A percentile compares a stretch with the other conserved stretches of the same genome.
Conservation (phyloP, 2,888 invertebrate genomes). For the Brachynemurus nebulosus region DNA sequence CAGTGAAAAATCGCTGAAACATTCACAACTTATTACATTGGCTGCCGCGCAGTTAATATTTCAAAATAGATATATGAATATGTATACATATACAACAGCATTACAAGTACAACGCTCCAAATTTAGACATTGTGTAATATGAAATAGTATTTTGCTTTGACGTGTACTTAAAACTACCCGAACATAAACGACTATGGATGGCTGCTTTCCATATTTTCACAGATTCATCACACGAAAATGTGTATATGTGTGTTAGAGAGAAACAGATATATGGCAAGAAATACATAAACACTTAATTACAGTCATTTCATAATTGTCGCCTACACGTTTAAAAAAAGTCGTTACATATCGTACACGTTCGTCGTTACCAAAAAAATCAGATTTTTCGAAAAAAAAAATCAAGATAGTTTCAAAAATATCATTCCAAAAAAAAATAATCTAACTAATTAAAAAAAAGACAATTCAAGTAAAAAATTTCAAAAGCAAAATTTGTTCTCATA, state of each 20-base stretch:
- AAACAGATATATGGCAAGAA: neutral
- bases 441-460: too few species aligned
- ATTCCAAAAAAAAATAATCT: too few species aligned
- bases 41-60: constrained; percentile 24
- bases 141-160: neutral
- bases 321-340: too few species aligned
- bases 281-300: too few species aligned
- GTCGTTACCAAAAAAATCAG: too few species aligned
- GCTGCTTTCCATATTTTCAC: constrained; percentile 7
- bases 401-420: too few species aligned
- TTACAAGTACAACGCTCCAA: constrained; percentile 7
- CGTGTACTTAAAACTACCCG: neutral
- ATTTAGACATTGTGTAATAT: constrained; percentile 8
- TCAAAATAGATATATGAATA: constrained; percentile 1
- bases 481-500: neutral
- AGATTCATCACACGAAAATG: neutral
- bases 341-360: too few species aligned
- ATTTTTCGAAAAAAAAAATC: too few species aligned
- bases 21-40: constrained; percentile 28
- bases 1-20: neutral
- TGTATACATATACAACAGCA: too few species aligned
- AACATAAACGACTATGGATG: neutral
- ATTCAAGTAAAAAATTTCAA: neutral
- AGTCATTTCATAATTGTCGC: too few species aligned
- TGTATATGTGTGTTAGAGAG: too few species aligned